Percentiles rank a stretch among this genome's conserved stretches.
Conservation (phyloP, 2,113 vertebrate genomes). For the Alexandromys fortis region DNA sequence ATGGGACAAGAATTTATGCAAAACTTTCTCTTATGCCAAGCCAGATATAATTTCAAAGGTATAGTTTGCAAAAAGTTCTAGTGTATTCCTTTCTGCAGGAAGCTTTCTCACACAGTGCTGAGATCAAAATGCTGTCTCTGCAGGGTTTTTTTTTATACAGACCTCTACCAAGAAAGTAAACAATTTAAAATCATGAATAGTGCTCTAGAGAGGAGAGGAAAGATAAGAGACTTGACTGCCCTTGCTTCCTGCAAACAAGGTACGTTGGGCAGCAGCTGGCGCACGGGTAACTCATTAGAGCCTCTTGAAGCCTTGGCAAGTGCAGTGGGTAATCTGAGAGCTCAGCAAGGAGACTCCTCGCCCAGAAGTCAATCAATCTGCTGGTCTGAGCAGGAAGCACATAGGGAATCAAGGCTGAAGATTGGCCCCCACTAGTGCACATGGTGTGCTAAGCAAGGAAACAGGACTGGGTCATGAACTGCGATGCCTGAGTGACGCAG, state of each 20-base stretch:
- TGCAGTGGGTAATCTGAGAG: conserved; percentile 66
- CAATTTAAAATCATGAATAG: conserved; percentile 51
- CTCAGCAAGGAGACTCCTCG: not conserved
- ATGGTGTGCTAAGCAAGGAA: not conserved
- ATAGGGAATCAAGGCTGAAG: conserved; percentile 12
- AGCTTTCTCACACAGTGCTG: not conserved
- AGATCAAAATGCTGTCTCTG: conserved; percentile 19
- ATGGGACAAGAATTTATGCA: not conserved
- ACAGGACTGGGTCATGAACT: not conserved
- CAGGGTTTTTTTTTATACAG: not conserved
- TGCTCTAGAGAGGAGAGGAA: not conserved
- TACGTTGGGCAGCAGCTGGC: conserved; percentile 63
- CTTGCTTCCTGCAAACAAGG: conserved; percentile 51
- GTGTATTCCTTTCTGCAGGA: not conserved
- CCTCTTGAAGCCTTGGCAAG: conserved; percentile 67
- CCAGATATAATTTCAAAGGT: not conserved
- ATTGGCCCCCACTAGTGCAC: not conserved
- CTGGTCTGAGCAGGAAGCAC: not conserved
- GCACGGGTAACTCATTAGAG: conserved; percentile 78
- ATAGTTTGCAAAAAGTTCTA: not conserved
- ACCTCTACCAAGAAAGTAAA: conserved; percentile 55
- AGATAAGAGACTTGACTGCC: not conserved
- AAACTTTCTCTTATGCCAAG: not conserved
- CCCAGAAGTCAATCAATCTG: conserved; percentile 17
- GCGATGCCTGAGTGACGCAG: not conserved